phyloP scores from a whole-genome alignment of 92 coral and sea anemone genomes.

The Parazoanthus swiftii region DNA sequence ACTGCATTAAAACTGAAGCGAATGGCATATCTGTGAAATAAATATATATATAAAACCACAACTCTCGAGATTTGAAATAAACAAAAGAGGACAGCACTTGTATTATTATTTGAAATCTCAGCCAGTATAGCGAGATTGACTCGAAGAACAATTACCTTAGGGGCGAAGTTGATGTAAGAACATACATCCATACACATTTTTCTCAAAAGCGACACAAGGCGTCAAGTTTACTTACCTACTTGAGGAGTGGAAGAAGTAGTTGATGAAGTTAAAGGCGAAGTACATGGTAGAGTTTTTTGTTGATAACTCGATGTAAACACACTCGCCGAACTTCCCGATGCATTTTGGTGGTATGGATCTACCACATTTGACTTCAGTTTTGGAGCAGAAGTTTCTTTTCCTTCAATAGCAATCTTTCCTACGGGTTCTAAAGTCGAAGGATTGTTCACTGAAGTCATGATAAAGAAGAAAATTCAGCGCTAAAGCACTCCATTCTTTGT shows the following conservation, averaged over 20 bases:
- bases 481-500: slow-evolving; percentile 32
- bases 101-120: neutral
- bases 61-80: neutral
- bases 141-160: neutral
- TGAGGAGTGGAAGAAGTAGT: slow-evolving; percentile 33
- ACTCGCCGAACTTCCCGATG: slow-evolving; percentile 24
- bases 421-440: slow-evolving; percentile 19
- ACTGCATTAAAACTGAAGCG: neutral
- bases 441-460: slow-evolving; percentile 34
- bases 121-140: neutral
- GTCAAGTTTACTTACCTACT: slow-evolving; percentile 30
- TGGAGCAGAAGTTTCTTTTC: slow-evolving; percentile 15
- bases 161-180: neutral
- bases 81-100: neutral
- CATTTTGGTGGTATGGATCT: slow-evolving; percentile 10
- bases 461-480: neutral
- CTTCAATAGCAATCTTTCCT: slow-evolving; percentile 23
- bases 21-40: neutral
- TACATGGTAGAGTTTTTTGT: slow-evolving; percentile 20
- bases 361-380: slow-evolving; percentile 14
- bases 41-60: neutral
- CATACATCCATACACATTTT: neutral
- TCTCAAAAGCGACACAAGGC: neutral
- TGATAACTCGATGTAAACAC: slow-evolving; percentile 41
- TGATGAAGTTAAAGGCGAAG: slow-evolving; percentile 36